Base-by-base conservation (phyloP, 2,797 vertebrate genomes). In the Takifugu ocellatus region DNA sequence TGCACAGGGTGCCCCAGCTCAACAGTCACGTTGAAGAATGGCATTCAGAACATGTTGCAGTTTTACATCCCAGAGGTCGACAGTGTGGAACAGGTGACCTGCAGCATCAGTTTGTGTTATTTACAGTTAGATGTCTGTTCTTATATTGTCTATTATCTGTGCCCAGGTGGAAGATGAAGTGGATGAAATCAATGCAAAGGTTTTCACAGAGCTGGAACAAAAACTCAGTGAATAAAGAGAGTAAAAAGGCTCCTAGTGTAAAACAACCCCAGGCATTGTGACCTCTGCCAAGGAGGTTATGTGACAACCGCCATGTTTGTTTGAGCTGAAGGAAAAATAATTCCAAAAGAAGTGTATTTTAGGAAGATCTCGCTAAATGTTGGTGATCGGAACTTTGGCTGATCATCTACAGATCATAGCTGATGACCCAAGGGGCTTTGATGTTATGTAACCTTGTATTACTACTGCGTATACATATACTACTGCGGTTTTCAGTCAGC, bases 1-100 rank as follows among this genome's bases (percentile, higher is more conserved):
- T 93, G 92, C 76, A 93, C 92, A 27, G 92, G 92, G 0, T 93
- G 92, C 65, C 92, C 92, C 21, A 93, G 92, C 67, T 93, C 92
- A 5, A 83, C 90, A 0, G 88, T 92, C 27, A 93, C 92, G 1
- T 75, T 93, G 55, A 90, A 68, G 66, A 92, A 85, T 3, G 92
- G 92, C 33, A 93, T 93, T 72, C 90, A 92, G 82, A 93, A 93
- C 80, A 93, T 93, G 92, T 68, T 93, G 66, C 91, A 92, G 77
- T 93, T 93, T 78, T 93, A 93, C 65, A 84, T 93, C 61, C 92
- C 92, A 15, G 92, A 93, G 70, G 92, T 93, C 15, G 81, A 87
- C 25, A 74, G 69, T 0, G 92, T 93, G 61, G 90, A 91, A 64
- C 91, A 93, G 91, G 92, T 93, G 55, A 82, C 51, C 51, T 59